phyloP scores from a whole-genome alignment of 2,113 vertebrate species.

The Apteryx owenii region DNA sequence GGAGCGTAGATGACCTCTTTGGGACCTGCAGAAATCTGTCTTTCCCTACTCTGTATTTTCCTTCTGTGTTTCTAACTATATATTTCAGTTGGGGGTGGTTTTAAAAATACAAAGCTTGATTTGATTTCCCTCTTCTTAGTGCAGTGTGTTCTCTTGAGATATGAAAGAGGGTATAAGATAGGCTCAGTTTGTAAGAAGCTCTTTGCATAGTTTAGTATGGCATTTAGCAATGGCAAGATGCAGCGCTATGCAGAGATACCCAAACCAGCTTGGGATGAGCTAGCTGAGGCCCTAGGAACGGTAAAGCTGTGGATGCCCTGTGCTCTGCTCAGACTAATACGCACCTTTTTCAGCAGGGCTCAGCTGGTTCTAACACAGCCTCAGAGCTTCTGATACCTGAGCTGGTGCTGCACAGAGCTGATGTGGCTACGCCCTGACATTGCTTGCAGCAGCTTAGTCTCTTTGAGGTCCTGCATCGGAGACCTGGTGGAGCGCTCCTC shows the following conservation, averaged over 20 bases:
- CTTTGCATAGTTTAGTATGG: neutral
- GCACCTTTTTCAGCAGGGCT: neutral
- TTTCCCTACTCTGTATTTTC: neutral
- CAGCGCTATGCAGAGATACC: neutral
- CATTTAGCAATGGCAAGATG: neutral
- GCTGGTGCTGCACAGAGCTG: neutral
- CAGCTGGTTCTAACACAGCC: neutral
- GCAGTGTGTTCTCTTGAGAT: neutral
- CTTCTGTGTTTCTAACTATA: neutral
- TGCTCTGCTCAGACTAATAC: neutral
- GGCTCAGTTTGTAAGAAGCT: neutral
- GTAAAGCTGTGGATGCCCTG: neutral
- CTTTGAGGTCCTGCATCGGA: neutral
- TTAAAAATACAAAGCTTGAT: neutral
- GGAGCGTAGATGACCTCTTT: neutral
- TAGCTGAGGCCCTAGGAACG: neutral
- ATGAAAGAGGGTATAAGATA: rapidly evolving
- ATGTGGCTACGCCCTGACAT: neutral
- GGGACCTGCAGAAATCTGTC: constrained; percentile 11
- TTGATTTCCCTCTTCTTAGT: neutral
- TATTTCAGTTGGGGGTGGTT: constrained; percentile 1
- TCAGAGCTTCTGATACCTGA: neutral
- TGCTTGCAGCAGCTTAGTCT: neutral
- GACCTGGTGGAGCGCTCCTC: neutral
- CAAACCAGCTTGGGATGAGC: neutral